These are phyloP conservation scores for Hemibagrus wyckioides DNA, from an alignment of 2,113 vertebrate species.

Conservation along the genomic window DNA sequence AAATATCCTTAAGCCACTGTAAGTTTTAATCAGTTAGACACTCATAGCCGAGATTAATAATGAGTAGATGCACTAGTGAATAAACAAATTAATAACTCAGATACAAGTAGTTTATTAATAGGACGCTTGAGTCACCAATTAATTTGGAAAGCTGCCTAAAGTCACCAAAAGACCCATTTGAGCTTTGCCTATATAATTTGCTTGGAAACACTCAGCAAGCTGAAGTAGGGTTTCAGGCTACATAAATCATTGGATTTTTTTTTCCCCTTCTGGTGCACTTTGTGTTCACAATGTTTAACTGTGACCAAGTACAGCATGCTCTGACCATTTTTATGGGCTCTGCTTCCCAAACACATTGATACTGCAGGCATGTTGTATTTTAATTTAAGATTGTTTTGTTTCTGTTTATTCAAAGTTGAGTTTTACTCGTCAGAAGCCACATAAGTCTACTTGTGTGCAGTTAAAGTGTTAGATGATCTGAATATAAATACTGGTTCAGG, in stretches of 20 bases:
- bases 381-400: neutral
- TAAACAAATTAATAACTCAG: constrained; percentile 11
- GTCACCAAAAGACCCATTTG: neutral
- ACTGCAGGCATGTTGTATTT: neutral
- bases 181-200: neutral
- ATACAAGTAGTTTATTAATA: neutral
- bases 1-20: neutral
- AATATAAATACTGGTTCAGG: neutral
- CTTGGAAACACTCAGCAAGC: neutral
- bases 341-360: neutral
- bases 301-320: neutral
- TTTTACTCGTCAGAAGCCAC: neutral
- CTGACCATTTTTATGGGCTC: neutral
- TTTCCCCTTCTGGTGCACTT: neutral
- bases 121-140: neutral
- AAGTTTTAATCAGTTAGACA: neutral
- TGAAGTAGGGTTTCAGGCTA: neutral
- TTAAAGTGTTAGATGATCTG: neutral
- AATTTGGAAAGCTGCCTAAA: neutral
- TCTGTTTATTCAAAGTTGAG: neutral
- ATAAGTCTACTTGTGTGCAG: neutral
- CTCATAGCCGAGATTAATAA: constrained; percentile 2
- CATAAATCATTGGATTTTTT: neutral
- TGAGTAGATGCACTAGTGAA: neutral
- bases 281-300: neutral